Evolutionary conservation across 1,140 invertebrate genomes (phyloP).

Genomic region (Paraescarpia echinospica): DNA sequence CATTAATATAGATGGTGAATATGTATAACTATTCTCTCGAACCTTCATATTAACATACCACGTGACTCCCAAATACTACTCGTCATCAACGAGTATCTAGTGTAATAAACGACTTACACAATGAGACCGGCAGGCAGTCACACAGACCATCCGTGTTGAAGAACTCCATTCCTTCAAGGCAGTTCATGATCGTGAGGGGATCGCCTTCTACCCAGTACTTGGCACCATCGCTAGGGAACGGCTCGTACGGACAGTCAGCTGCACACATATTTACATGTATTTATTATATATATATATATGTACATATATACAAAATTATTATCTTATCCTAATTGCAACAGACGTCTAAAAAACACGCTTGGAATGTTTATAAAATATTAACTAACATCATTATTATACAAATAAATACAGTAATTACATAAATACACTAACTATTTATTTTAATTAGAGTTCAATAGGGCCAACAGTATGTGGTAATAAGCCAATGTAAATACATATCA

Average conservation of each 20-base stretch:
- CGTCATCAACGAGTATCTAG: background rate
- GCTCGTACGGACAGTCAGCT: background rate
- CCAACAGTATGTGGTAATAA: too few relatives aligned
- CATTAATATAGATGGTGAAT: background rate
- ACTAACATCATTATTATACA: too few relatives aligned
- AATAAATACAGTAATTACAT: too few relatives aligned
- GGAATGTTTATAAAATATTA: too few relatives aligned
- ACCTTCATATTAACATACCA: background rate
- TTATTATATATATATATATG: too few relatives aligned
- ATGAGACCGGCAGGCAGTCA: background rate
- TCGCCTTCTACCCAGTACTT: background rate
- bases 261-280: too few relatives aligned
- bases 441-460: too few relatives aligned
- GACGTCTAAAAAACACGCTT: too few relatives aligned
- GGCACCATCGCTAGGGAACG: background rate
- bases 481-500: too few relatives aligned
- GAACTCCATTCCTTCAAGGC: background rate
- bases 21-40: background rate
- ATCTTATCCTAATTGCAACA: too few relatives aligned
- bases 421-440: too few relatives aligned
- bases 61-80: background rate
- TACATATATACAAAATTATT: too few relatives aligned
- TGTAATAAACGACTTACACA: background rate
- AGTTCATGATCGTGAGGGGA: background rate
- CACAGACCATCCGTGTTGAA: background rate